Evolutionary conservation across 53 echinoderm and acorn worm genomes (phyloP), one percentile per base, ranked within the genome.

Genomic region (Luidia sarsii): DNA sequence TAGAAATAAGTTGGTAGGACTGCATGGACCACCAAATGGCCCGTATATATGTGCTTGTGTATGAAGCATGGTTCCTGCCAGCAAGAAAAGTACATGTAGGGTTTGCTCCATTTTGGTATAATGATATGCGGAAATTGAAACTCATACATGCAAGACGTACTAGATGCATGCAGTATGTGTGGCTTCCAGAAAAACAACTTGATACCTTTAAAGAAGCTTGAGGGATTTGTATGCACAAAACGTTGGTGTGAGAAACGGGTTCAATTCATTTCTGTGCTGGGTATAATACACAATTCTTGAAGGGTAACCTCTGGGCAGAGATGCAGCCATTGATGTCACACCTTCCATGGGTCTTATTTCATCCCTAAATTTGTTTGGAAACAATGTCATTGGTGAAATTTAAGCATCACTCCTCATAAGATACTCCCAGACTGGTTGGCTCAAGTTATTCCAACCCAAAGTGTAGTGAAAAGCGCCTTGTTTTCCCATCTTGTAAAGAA

Each of bases 341-440:
- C 32, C 77, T 30, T 32, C 32, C 60, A 55, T 60, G 61, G 77
- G 60, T 77, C 77, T 61, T 11, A 56, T 77, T 77, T 61, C 77
- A 77, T 41, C 33, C 45, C 14, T 30, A 23, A 71, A 50, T 25
- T 11, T 22, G 53, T 16, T 71, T 46, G 77, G 59, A 77, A 59
- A 77, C 77, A 77, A 77, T 43, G 35, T 18, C 35, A 30, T 7
- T 7, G 19, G 21, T 77, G 77, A 77, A 77, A 77, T 77, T 77
- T 23, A 39, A 72, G 77, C 77, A 60, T 61, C 60, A 29, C 46
- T 41, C 41, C 35, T 35, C 33, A 36, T 33, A 46, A 48, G 29
- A 56, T 25, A 8, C 18, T 18, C 14, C 16, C 7, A 45, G 2
- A 59, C 41, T 13, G 59, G 45, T 77, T 33, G 59, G 32, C 39